Evolutionary conservation across 2,888 invertebrate species (phyloP), one percentile per base, ranked within the genome.

Genomic region (Agrotis puta): DNA sequence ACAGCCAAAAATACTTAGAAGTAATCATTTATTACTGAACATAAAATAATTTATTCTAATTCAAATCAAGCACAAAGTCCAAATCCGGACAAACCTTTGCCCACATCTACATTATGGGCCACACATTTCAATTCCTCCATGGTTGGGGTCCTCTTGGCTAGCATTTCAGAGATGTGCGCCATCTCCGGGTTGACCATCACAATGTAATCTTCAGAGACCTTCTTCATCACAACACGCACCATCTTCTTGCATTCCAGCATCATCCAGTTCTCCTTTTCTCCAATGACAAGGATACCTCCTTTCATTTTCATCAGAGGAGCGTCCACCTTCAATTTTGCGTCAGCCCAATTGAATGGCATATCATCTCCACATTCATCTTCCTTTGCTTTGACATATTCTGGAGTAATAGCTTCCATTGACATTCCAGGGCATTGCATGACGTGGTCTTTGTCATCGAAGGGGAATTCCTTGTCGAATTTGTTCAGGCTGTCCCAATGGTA

Each of bases 401-500:
- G 53, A 3, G 70, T 39, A 1, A 75, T 59, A 0, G 50, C 20
- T 50, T 58, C 47, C 3, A 83, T 74, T 0, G 66, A 27, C 2
- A 83, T 66, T 48, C 2, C 43, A 5, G 83, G 72, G 22, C 83
- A 83, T 3, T 33, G 39, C 33, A 64, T 9, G 1, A 27, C 18
- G 18, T 63, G 54, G 1, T 72, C 64, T 0, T 33, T 33, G 11
- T 58, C 53, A 6, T 61, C 2, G 11, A 33, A 33, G 7, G 48
- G 6, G 27, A 77, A 68, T 68, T 83, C 71, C 3, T 13, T 14
- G 0, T 65, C 14, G 53, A 74, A 74, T 50, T 68, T 51, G 45
- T 68, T 76, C 0, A 63, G 9, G 20, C n/a, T 79, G 14, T 75
- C 79, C 84, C 84, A 83, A 43, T 77, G 81, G 56, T 82, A 83